A percentile compares a stretch with the other conserved stretches of the same genome.
Conservation (phyloP, 2,797 vertebrate genomes). For the Malacoctenus gilli region DNA sequence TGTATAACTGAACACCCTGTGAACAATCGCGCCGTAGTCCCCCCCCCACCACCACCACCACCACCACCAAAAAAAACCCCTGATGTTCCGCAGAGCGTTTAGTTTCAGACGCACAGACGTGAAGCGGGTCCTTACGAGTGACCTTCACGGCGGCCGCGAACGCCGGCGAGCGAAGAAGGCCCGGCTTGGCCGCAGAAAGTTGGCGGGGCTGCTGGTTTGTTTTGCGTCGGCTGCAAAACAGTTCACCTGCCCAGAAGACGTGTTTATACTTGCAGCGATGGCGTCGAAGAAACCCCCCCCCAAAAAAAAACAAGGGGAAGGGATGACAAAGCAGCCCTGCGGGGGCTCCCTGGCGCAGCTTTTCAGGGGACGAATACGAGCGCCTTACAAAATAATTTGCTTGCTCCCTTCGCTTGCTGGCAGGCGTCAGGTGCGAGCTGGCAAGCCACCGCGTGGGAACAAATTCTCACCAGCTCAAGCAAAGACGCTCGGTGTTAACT, state of each 20-base stretch:
- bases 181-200: too few species aligned
- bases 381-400: constrained; percentile 25
- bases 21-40: constrained; percentile 60
- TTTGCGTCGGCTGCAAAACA: neutral
- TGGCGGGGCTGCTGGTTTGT: constrained; percentile 10
- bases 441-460: constrained; percentile 35
- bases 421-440: constrained; percentile 40
- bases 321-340: constrained; percentile 13
- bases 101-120: constrained; percentile 40
- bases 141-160: constrained; percentile 27
- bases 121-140: constrained; percentile 27
- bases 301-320: neutral
- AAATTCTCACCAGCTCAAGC: constrained; percentile 40
- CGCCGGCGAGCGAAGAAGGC: constrained; percentile 3
- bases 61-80: too few species aligned
- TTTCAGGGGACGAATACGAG: constrained; percentile 13
- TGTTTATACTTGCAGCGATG: neutral
- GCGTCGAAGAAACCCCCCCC: neutral
- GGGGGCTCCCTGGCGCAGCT: neutral
- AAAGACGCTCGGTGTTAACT: constrained; percentile 28
- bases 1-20: constrained; percentile 63
- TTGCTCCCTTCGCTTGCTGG: constrained; percentile 29
- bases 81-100: constrained; percentile 49
- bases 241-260: neutral
- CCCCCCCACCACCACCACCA: too few species aligned